phyloP scores from a whole-genome alignment of 2,113 vertebrate genomes.

The Phalacrocorax carbo region DNA sequence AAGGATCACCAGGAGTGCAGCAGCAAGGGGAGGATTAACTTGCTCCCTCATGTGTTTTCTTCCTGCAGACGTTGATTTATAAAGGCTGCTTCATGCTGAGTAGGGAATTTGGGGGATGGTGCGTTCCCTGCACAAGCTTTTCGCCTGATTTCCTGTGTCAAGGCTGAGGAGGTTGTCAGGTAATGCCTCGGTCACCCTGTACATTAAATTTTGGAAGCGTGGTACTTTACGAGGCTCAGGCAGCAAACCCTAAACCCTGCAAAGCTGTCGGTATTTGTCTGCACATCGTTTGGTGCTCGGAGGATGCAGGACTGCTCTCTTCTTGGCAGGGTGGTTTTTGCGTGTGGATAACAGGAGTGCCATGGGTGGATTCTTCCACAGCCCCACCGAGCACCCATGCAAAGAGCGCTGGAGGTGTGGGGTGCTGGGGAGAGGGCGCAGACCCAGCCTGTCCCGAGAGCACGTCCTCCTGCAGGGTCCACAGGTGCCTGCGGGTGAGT shows the following conservation, averaged over 20 bases:
- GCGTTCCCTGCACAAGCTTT: not conserved
- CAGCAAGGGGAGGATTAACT: not conserved
- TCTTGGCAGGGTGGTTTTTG: not conserved
- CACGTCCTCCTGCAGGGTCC: rapidly evolving
- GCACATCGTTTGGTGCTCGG: not conserved
- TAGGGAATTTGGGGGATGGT: not conserved
- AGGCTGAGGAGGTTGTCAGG: not conserved
- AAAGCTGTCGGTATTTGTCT: not conserved
- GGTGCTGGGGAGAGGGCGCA: not conserved
- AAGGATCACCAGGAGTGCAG: not conserved
- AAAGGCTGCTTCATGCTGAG: slow-evolving; percentile 1
- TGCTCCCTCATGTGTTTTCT: not conserved
- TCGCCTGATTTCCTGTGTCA: not conserved
- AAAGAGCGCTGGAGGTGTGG: not conserved
- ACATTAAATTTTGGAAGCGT: not conserved
- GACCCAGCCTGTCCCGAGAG: not conserved
- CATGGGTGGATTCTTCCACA: not conserved
- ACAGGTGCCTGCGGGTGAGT: not conserved
- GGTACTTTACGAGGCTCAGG: not conserved
- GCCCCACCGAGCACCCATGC: rapidly evolving
- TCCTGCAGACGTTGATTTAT: slow-evolving; percentile 24
- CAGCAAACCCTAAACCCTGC: not conserved
- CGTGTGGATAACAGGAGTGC: rapidly evolving
- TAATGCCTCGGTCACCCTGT: not conserved
- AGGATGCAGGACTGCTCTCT: not conserved